Evolutionary conservation across 2,888 invertebrate genomes (phyloP), one percentile per base, ranked within the genome.

Genomic region (Cyaniris semiargus): DNA sequence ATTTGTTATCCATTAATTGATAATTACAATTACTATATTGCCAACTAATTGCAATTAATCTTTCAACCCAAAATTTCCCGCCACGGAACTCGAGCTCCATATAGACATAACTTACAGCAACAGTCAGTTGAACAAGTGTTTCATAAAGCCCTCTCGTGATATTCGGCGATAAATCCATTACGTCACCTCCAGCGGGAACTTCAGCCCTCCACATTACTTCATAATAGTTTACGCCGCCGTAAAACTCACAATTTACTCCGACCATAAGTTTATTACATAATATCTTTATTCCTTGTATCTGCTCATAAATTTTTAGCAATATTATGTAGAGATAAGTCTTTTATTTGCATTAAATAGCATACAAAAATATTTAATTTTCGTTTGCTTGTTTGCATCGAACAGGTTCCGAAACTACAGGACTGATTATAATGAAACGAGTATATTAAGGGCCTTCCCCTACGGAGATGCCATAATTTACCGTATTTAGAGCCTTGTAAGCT

Each of bases 111-210:
- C n/a, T n/a, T 60, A 23, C 21, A 60, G 21, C 58, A n/a, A 66
- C 21, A 66, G 15, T 15, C 66, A 18, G 27, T 66, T 66, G 6
- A 15, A 66, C 66, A 66, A 66, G 15, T 66, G 27, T 66, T 66
- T 66, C 31, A 27, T 66, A 31, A 66, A 31, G 66, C 6, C 27
- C 66, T 66, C 66, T 27, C 27, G 66, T 15, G 66, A 66, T 31
- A 66, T 66, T 15, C 66, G 66, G 66, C 66, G 66, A 66, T 66
- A 66, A 66, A 66, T 66, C 66, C 18, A 66, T 66, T 27, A 66
- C 6, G 27, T 66, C 66, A 66, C 27, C 66, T 27, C 66, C 66
- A 66, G 66, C 27, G 66, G 31, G 27, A 18, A 66, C 27, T 18
- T 66, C 15, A 31, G 66, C 27, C 66, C 15, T 18, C 18, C 27